Conservation (phyloP, 2,888 invertebrate genomes). For the Cheilosia scutellata region DNA sequence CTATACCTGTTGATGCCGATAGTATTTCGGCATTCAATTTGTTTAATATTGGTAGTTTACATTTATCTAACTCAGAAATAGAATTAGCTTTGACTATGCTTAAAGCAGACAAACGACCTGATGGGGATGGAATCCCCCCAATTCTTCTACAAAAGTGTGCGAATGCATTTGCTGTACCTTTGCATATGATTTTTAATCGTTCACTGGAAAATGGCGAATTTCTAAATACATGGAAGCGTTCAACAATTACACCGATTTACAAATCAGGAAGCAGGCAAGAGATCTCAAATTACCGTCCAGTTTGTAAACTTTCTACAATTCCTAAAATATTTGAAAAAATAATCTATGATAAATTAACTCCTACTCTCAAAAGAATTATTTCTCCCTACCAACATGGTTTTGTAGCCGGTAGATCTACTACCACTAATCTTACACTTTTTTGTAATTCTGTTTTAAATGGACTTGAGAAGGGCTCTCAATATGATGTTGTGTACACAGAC, state of each 20-base stretch:
- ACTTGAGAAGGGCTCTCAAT: neutral
- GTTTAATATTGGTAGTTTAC: conserved; percentile 1
- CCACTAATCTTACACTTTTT: neutral
- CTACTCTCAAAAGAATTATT: neutral
- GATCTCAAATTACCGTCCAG: conserved; percentile 16
- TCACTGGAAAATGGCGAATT: too few species aligned
- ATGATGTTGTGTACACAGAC: too few species aligned
- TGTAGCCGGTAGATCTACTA: conserved; percentile 9
- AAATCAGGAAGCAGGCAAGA: neutral
- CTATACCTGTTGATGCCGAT: too few species aligned
- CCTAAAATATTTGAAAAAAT: conserved; percentile 19
- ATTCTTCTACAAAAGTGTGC: too few species aligned
- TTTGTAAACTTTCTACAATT: conserved; percentile 13
- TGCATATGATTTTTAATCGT: too few species aligned
- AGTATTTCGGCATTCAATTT: neutral
- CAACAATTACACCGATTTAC: too few species aligned
- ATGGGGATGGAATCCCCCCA: neutral
- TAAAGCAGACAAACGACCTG: neutral
- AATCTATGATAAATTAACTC: conserved; percentile 8
- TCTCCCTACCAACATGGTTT: neutral
- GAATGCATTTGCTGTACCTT: too few species aligned
- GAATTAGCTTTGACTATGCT: neutral
- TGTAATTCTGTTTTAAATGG: conserved; percentile 8
- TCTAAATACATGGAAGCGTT: too few species aligned
- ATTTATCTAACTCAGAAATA: neutral